Evolutionary conservation across 1,140 invertebrate species (phyloP), one percentile per base, ranked within the genome.

Genomic region (Eupristina koningsbergeri): DNA sequence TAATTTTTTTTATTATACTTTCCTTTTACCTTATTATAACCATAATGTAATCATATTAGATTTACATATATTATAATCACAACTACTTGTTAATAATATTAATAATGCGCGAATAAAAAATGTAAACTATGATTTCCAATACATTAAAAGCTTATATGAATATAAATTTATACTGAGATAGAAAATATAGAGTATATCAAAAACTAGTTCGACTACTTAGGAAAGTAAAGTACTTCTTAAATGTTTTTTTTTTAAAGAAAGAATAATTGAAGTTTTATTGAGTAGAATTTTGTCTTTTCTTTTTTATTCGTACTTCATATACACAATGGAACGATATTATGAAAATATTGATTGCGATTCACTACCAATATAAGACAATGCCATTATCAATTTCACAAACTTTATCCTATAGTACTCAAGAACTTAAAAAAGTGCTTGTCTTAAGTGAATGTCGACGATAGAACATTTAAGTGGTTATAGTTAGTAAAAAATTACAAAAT

Each of bases 261-360:
- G 26, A n/a, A n/a, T n/a, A 58, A 58, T 26, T 9, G 9, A 58
- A 26, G 7, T 58, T 58, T 2, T 50, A 1, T 50, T 17, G 47
- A n/a, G n/a, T n/a, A n/a, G n/a, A n/a, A n/a, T n/a, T n/a, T n/a
- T n/a, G n/a, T n/a, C n/a, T n/a, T n/a, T n/a, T n/a, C n/a, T n/a
- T n/a, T n/a, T n/a, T n/a, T n/a, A n/a, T n/a, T n/a, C n/a, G n/a
- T n/a, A n/a, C n/a, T n/a, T n/a, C n/a, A n/a, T n/a, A n/a, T n/a
- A 85, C 88, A 92, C 91, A 92, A 92, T 92, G 86, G 86, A 88
- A 87, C 86, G 88, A 91, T 92, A 92, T 92, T 92, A 91, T 92
- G 91, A 92, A 92, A 92, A 92, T 92, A 92, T 92, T 92, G 91
- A 92, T 92, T 92, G 89, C 87, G 88, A 91, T 91, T 91, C 90